phyloP scores from a whole-genome alignment of 2,113 vertebrate genomes.

The Laticauda colubrina region DNA sequence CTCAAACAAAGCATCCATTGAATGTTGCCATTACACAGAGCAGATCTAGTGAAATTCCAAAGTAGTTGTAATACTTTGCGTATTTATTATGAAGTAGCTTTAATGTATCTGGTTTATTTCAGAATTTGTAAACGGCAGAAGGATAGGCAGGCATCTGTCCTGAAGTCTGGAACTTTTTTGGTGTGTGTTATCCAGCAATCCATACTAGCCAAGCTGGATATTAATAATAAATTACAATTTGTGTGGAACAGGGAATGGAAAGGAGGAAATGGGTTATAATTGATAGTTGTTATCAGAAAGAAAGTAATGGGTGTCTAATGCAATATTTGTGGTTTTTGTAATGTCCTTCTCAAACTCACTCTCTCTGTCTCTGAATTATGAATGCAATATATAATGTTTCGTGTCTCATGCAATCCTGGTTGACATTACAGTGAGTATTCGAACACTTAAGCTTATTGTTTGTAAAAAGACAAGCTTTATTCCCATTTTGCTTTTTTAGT shows the following conservation, averaged over 20 bases:
- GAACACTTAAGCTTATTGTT: neutral
- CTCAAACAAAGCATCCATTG: neutral
- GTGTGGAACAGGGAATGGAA: neutral
- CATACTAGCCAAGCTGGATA: neutral
- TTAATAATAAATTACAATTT: neutral
- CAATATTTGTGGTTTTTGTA: conserved; percentile 22
- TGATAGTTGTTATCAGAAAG: neutral
- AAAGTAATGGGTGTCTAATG: neutral
- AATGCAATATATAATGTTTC: conserved; percentile 38
- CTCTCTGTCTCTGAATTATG: conserved; percentile 32
- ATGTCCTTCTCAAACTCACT: conserved; percentile 20
- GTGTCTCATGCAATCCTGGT: conserved; percentile 26
- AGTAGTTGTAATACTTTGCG: neutral
- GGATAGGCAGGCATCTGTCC: neutral
- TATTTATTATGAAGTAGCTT: neutral
- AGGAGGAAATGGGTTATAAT: neutral
- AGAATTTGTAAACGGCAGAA: neutral
- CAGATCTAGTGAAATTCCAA: neutral
- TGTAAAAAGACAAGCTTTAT: conserved; percentile 12
- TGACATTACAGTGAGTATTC: conserved; percentile 37
- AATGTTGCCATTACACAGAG: neutral
- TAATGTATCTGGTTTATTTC: neutral
- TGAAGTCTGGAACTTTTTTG: neutral
- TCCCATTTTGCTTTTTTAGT: neutral
- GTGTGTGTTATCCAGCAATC: neutral